These are phyloP conservation scores for Calameuta idolon DNA, from an alignment of 2,888 invertebrate species.

Conservation along the genomic window DNA sequence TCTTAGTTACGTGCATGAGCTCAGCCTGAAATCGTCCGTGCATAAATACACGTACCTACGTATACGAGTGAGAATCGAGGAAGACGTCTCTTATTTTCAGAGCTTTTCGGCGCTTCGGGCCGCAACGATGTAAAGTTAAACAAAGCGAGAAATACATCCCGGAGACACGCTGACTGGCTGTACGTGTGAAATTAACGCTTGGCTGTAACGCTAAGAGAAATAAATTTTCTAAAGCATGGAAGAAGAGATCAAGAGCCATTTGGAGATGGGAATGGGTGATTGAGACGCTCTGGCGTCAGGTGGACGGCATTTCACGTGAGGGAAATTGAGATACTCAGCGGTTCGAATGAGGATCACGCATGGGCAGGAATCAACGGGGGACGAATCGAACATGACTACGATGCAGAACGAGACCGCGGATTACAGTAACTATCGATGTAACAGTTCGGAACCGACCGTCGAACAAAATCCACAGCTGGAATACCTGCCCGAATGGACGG, in stretches of 20 bases:
- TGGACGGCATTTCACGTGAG: not conserved
- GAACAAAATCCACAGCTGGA: slow-evolving; percentile 22
- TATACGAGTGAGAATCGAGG: not conserved
- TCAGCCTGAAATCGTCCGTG: not conserved
- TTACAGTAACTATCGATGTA: slow-evolving; percentile 16
- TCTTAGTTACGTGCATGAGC: too few species aligned
- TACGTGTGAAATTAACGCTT: not conserved
- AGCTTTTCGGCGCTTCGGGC: not conserved
- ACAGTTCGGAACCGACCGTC: slow-evolving; percentile 17
- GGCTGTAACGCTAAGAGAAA: not conserved
- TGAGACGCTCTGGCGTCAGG: not conserved
- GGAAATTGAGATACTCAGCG: not conserved
- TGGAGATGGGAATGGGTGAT: not conserved
- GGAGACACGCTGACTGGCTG: not conserved
- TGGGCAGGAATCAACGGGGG: not conserved
- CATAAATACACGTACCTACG: not conserved
- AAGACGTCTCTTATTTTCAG: not conserved
- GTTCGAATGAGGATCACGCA: not conserved
- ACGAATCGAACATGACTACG: slow-evolving; percentile 13
- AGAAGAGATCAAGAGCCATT: not conserved
- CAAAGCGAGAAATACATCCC: not conserved
- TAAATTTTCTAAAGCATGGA: not conserved
- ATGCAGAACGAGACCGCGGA: slow-evolving; percentile 34
- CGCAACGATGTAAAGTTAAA: not conserved
- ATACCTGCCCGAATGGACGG: slow-evolving; percentile 56